Conservation (phyloP, 1,140 invertebrate species). For the Tetranychus cinnabarinus region DNA sequence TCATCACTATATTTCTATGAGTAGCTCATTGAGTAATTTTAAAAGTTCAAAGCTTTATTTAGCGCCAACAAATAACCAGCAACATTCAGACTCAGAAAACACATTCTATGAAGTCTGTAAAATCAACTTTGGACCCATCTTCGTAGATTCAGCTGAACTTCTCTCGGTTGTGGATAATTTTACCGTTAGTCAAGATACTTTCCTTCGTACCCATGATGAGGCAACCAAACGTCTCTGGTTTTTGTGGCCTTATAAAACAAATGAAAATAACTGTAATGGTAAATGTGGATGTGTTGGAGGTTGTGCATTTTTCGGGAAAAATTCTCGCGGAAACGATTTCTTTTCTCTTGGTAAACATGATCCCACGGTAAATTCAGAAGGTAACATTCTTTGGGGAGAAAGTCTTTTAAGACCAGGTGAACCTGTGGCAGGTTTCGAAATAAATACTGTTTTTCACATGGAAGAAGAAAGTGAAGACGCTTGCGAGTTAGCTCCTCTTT, state of each 20-base stretch:
- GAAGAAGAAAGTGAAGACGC: neutral
- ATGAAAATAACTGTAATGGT: constrained; percentile 25
- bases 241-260: constrained; percentile 44
- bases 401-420: constrained; percentile 66
- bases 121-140: constrained; percentile 62
- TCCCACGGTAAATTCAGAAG: neutral
- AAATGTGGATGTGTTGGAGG: constrained; percentile 87
- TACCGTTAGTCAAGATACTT: constrained; percentile 23
- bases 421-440: constrained; percentile 29
- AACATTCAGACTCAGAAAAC: constrained; percentile 1
- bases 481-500: neutral
- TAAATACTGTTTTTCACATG: neutral
- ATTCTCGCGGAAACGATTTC: constrained; percentile 15
- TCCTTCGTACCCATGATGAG: constrained; percentile 66
- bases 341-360: constrained; percentile 5
- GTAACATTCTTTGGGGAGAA: constrained; percentile 55
- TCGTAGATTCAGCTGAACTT: constrained; percentile 69
- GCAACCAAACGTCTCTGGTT: constrained; percentile 76
- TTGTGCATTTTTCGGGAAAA: constrained; percentile 69
- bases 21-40: constrained; percentile 12
- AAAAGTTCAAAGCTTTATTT: constrained; percentile 13
- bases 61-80: constrained; percentile 1
- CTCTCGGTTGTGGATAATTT: constrained; percentile 9
- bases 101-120: constrained; percentile 76
- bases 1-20: constrained; percentile 29